Conservation (phyloP, 2,797 vertebrate genomes). For the Peromyscus eremicus region DNA sequence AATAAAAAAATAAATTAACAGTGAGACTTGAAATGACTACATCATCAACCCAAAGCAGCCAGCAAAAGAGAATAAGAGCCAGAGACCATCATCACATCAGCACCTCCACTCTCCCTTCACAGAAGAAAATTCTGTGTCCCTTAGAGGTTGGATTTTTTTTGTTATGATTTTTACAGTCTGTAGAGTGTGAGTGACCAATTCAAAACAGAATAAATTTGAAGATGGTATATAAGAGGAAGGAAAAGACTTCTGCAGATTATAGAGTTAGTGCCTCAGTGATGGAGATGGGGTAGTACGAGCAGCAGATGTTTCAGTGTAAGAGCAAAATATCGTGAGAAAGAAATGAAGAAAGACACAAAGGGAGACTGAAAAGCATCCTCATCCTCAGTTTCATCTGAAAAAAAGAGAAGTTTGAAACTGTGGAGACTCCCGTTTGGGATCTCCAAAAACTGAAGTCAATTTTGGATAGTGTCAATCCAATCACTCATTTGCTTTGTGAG, state of each 20-base stretch:
- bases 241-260: background rate
- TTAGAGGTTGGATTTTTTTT: background rate
- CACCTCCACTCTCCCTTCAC: background rate
- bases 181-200: background rate
- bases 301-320: background rate
- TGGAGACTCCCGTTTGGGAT: background rate
- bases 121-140: background rate
- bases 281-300: accelerated
- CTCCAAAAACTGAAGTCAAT: background rate
- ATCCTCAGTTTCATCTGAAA: background rate
- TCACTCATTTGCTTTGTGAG: background rate
- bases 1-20: background rate
- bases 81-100: background rate
- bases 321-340: background rate
- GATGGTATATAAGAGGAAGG: background rate
- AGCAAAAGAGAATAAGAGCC: background rate
- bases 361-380: background rate
- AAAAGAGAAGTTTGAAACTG: background rate
- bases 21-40: background rate
- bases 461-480: background rate
- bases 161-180: background rate
- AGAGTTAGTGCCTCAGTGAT: background rate
- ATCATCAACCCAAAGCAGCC: background rate
- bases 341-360: background rate
- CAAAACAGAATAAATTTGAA: background rate